A percentile compares a stretch with the other conserved stretches of the same genome.
Evolutionary conservation across 92 coral and sea anemone species (phyloP).

Genomic region (Umimayanthus chanpuru): DNA sequence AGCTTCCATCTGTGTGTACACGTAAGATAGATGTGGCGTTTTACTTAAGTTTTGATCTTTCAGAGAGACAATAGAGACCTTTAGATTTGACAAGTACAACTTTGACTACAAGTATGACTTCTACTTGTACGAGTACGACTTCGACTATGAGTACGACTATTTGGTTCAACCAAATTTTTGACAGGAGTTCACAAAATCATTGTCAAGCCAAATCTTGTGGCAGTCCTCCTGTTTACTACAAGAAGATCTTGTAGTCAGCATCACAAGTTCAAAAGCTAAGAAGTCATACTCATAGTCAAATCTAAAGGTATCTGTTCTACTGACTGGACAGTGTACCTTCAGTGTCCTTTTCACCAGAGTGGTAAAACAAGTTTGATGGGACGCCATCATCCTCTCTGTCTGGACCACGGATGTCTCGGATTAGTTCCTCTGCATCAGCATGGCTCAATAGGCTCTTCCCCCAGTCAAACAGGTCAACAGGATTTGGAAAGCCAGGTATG

Average conservation of each 20-base stretch:
- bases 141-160: no score
- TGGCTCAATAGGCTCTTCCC: slow-evolving; percentile 62
- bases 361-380: slow-evolving; percentile 65
- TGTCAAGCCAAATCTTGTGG: no score
- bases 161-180: no score
- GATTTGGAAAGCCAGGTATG: slow-evolving; percentile 96
- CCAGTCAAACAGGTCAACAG: slow-evolving; percentile 75
- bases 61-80: not conserved
- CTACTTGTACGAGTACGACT: no score
- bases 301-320: no score
- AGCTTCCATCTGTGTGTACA: not conserved
- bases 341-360: slow-evolving; percentile 65
- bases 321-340: slow-evolving; percentile 58
- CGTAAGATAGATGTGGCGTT: not conserved
- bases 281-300: no score
- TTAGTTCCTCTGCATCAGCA: slow-evolving; percentile 78
- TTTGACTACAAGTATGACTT: no score
- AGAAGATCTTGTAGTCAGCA: no score
- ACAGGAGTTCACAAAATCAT: no score
- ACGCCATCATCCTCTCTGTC: slow-evolving; percentile 64
- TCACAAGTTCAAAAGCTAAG: no score
- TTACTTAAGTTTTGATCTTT: not conserved
- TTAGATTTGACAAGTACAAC: no score
- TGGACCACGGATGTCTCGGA: slow-evolving; percentile 67
- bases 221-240: no score